These are phyloP conservation scores for Aplochiton taeniatus DNA, from an alignment of 2,797 vertebrate species.

Conservation along the genomic window DNA sequence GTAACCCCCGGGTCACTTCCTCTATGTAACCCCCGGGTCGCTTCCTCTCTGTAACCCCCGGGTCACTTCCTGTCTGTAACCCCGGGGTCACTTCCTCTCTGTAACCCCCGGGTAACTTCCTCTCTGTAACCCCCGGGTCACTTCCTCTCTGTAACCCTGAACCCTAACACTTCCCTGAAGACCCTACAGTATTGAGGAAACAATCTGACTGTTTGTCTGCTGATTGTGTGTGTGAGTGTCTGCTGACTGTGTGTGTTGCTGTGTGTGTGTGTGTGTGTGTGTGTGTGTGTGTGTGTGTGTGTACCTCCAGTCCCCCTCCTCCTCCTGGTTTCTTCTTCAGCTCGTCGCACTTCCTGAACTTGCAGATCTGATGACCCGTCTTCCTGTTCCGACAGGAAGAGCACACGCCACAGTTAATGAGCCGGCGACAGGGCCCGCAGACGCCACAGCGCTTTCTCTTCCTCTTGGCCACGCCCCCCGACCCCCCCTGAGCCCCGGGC, in stretches of 20 bases:
- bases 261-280: conserved; percentile 4
- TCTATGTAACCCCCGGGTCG: no score
- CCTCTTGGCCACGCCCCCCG: conserved; percentile 84
- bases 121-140: no score
- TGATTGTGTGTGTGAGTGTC: conserved; percentile 22
- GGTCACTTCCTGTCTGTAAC: no score
- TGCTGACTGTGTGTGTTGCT: conserved; percentile 21
- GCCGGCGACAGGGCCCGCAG: conserved; percentile 89
- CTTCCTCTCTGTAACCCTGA: no score
- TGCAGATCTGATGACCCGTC: conserved; percentile 95
- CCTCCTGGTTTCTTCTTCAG: conserved; percentile 91
- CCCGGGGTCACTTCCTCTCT: no score
- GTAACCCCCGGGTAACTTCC: no score
- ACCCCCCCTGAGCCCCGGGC: conserved; percentile 42
- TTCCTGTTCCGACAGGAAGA: conserved; percentile 92
- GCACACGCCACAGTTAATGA: conserved; percentile 92
- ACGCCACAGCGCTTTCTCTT: conserved; percentile 93
- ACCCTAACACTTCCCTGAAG: no score
- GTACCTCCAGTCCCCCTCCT: conserved; percentile 56
- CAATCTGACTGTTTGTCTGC: no score
- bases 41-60: no score
- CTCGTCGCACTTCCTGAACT: conserved; percentile 86
- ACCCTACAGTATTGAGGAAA: no score
- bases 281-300: neutral
- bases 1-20: no score